phyloP scores from a whole-genome alignment of 1,140 invertebrate genomes.

The Zaprionus inermis region DNA sequence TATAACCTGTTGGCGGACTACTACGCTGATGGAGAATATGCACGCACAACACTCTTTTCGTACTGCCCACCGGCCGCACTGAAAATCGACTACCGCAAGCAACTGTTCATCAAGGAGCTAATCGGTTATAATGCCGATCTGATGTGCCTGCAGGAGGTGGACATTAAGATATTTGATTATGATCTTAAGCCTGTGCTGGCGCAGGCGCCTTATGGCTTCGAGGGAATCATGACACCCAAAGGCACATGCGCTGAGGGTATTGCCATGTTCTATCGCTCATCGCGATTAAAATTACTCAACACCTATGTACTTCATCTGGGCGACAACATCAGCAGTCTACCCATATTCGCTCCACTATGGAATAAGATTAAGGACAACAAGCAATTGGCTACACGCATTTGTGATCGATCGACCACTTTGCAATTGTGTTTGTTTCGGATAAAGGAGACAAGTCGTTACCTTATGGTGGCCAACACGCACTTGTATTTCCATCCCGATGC shows the following conservation, averaged over 20 bases:
- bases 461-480: slow-evolving; percentile 95
- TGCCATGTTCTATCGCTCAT: slow-evolving; percentile 90
- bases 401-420: slow-evolving; percentile 87
- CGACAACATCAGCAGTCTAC: slow-evolving; percentile 85
- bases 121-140: slow-evolving; percentile 95
- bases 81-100: slow-evolving; percentile 93
- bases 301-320: slow-evolving; percentile 86
- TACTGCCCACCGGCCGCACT: slow-evolving; percentile 93
- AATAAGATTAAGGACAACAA: slow-evolving; percentile 86
- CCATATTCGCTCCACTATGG: slow-evolving; percentile 87
- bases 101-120: slow-evolving; percentile 93
- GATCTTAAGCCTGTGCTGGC: slow-evolving; percentile 89
- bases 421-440: slow-evolving; percentile 84
- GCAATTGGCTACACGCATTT: slow-evolving; percentile 86
- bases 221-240: slow-evolving; percentile 89
- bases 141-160: slow-evolving; percentile 97
- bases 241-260: slow-evolving; percentile 91
- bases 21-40: slow-evolving; percentile 93
- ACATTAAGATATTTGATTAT: slow-evolving; percentile 90
- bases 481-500: slow-evolving; percentile 96
- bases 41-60: slow-evolving; percentile 89
- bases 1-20: slow-evolving; percentile 96
- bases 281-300: slow-evolving; percentile 86
- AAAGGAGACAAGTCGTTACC: slow-evolving; percentile 86
- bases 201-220: slow-evolving; percentile 85